Evolutionary conservation across 2,888 invertebrate species (phyloP), one percentile per base, ranked within the genome.

Genomic region (Smittia aterrima): DNA sequence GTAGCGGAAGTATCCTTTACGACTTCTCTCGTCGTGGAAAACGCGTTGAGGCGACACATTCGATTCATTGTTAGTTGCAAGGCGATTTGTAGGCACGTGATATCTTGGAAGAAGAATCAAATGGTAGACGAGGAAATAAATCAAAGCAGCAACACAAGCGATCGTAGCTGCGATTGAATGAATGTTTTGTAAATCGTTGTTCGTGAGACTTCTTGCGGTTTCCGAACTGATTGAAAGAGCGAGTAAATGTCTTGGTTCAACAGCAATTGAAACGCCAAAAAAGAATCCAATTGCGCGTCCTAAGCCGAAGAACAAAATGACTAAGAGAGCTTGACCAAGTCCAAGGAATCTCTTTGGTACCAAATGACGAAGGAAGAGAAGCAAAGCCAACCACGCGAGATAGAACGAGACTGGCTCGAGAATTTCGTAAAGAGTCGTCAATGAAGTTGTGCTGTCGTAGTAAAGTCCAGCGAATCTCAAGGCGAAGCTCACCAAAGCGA

Each of bases 1-100:
- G 82, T 92, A 92, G 81, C 92, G 88, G 85, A 92, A 92, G 80
- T 92, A 91, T 76, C 91, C 92, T 82, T 92, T 92, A 80, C 89
- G 88, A 76, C 91, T 91, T 79, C 90, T 86, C 79, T 91, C 90
- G 79, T 92, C 92, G 82, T 92, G 92, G 79, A 92, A 92, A 11
- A 92, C 91, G 78, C 92, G 85, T 80, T 92, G 86, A 0, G 92
- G 92, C 16, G 92, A 90, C 80, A 81, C 82, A 47, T 77, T 70
- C 24, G 85, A 83, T 79, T 89, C 89, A 81, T 88, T 75, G 64
- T 62, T 75, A 53, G 67, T 41, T 47, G 64, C 41, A 16, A 73
- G 16, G 54, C 70, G 72, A 66, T 70, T 53, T 41, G 11, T 75
- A 62, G 75, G 70, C 27, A 66, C 75, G 53, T 41, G 74, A 53